phyloP scores from a whole-genome alignment of 37 sponge, comb jelly and placozoan species.

The Agelas oroides region DNA sequence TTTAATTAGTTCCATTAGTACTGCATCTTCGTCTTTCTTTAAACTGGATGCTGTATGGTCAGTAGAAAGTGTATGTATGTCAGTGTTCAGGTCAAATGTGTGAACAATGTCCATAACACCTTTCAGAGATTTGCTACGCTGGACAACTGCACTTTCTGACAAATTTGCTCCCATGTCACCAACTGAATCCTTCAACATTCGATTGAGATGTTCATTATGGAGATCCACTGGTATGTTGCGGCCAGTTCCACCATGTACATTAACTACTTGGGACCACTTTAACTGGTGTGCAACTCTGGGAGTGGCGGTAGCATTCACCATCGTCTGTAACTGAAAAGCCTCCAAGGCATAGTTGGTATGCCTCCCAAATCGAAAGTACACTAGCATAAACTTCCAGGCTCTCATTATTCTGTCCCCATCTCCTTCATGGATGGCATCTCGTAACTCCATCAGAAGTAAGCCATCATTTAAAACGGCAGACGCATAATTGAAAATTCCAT shows the following conservation, averaged over 20 bases:
- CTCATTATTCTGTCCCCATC: conserved; percentile 31
- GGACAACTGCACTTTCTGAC: conserved; percentile 7
- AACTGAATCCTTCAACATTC: conserved; percentile 28
- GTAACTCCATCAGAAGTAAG: conserved; percentile 36
- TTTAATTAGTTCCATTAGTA: no score
- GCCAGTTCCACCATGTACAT: conserved; percentile 11
- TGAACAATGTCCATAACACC: neutral
- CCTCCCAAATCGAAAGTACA: conserved; percentile 26
- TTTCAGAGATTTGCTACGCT: conserved; percentile 26
- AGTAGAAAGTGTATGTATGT: no score
- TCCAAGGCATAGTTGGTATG: conserved; percentile 41
- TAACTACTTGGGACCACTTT: conserved; percentile 31
- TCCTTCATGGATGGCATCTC: conserved; percentile 50
- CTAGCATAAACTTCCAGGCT: conserved; percentile 36
- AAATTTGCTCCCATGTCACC: conserved; percentile 28
- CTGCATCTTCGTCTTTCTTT: no score
- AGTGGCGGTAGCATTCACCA: conserved; percentile 41
- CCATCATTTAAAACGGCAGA: conserved; percentile 46
- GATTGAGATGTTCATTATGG: conserved; percentile 42
- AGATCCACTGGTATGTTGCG: conserved; percentile 48
- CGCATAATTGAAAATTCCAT: conserved; percentile 42
- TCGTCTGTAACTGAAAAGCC: conserved; percentile 4
- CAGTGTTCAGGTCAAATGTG: neutral
- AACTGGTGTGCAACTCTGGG: conserved; percentile 27
- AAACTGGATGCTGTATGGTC: no score